A percentile compares a stretch with the other conserved stretches of the same genome.
These are phyloP conservation scores for Huso huso DNA, from an alignment of 2,797 vertebrate species.

Conservation along the genomic window DNA sequence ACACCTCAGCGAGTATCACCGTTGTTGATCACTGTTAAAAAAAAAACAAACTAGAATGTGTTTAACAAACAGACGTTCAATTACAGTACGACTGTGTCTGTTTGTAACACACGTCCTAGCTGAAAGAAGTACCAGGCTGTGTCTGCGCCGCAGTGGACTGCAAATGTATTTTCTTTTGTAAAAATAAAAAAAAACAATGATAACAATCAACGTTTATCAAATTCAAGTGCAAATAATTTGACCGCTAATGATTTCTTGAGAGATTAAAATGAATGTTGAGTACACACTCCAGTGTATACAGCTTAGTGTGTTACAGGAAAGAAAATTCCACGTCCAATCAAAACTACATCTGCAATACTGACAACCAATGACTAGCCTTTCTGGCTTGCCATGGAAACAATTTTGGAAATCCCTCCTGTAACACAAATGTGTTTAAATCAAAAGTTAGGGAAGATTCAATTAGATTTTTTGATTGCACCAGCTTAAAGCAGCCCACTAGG, in stretches of 20 bases:
- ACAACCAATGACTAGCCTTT: too few relatives aligned
- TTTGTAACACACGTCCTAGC: conserved; percentile 28
- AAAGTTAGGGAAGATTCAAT: conserved; percentile 20
- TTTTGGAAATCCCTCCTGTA: background rate
- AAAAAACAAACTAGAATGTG: conserved; percentile 16
- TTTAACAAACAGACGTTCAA: conserved; percentile 24
- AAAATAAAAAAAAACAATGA: conserved; percentile 11
- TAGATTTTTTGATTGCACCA: conserved; percentile 15
- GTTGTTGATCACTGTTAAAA: conserved; percentile 54
- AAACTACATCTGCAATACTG: too few relatives aligned
- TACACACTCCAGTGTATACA: too few relatives aligned
- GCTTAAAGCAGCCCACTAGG: conserved; percentile 16
- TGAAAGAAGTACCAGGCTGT: conserved; percentile 27
- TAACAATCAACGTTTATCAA: too few relatives aligned
- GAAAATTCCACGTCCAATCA: too few relatives aligned
- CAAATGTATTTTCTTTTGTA: conserved; percentile 1
- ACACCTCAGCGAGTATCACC: conserved; percentile 60
- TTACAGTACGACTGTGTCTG: conserved; percentile 19
- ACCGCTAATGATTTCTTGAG: too few relatives aligned
- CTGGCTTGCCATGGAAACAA: too few relatives aligned
- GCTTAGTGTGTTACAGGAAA: too few relatives aligned
- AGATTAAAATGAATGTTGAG: too few relatives aligned
- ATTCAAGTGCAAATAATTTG: too few relatives aligned
- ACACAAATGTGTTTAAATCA: conserved; percentile 26
- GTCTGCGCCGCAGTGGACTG: conserved; percentile 17